phyloP scores from a whole-genome alignment of 2,888 invertebrate genomes.

The Cerastis leucographa region DNA sequence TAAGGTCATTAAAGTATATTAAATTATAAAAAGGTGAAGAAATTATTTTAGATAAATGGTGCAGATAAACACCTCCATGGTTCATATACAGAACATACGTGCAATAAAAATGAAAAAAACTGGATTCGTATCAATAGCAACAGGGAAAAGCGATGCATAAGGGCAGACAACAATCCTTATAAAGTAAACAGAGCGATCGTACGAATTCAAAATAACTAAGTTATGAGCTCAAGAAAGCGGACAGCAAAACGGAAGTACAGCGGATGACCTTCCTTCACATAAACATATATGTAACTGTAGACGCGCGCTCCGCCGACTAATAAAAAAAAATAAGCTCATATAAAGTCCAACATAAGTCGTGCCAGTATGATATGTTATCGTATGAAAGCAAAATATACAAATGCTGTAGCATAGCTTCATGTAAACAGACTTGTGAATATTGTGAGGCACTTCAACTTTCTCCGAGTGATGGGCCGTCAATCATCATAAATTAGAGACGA shows the following conservation, averaged over 20 bases:
- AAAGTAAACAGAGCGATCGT: constrained; percentile 65
- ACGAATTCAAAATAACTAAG: constrained; percentile 72
- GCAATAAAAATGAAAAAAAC: constrained; percentile 54
- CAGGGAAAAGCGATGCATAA: constrained; percentile 64
- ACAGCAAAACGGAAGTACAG: constrained; percentile 74
- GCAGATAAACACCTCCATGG: constrained; percentile 55
- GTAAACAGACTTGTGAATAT: constrained; percentile 84
- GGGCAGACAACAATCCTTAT: constrained; percentile 65
- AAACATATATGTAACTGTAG: constrained; percentile 61
- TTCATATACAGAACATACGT: constrained; percentile 38
- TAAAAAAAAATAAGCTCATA: constrained; percentile 66
- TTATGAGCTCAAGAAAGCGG: constrained; percentile 75
- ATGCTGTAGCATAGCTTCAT: constrained; percentile 77
- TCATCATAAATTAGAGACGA: constrained; percentile 85
- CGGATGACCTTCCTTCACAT: constrained; percentile 72
- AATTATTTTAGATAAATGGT: constrained; percentile 51
- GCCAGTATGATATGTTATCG: constrained; percentile 64
- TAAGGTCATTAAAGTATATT: constrained; percentile 31
- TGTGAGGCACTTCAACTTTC: constrained; percentile 86
- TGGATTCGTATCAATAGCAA: constrained; percentile 58
- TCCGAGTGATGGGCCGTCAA: constrained; percentile 86
- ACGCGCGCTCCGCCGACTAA: constrained; percentile 59
- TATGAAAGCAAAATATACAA: constrained; percentile 75
- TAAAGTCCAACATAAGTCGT: constrained; percentile 67
- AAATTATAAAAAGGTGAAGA: constrained; percentile 44